These are phyloP conservation scores for Synanthedon myopaeformis DNA, from an alignment of 2,888 invertebrate genomes.

Conservation along the genomic window DNA sequence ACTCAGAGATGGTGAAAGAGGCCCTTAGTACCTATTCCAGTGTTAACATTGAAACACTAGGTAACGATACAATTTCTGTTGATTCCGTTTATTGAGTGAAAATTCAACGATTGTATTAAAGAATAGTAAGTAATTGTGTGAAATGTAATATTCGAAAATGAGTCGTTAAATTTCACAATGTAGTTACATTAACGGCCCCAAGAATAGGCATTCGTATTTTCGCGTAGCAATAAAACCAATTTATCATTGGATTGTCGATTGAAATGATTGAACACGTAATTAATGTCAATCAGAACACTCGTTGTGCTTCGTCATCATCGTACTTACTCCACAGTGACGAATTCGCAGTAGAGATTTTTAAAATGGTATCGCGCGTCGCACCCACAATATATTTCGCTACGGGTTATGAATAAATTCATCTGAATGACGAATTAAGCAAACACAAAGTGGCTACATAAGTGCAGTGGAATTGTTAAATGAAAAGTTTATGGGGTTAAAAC, in stretches of 20 bases:
- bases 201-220: constrained; percentile 12
- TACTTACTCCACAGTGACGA: background rate
- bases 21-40: no score
- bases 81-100: no score
- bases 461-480: constrained; percentile 56
- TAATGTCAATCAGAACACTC: constrained; percentile 18
- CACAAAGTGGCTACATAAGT: constrained; percentile 31
- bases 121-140: background rate
- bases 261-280: constrained; percentile 26
- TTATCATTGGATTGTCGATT: constrained; percentile 21
- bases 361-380: background rate
- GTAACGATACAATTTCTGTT: background rate
- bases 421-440: constrained; percentile 18
- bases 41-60: background rate
- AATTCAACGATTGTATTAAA: no score
- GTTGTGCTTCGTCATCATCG: constrained; percentile 15
- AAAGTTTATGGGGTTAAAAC: constrained; percentile 47
- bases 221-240: constrained; percentile 20
- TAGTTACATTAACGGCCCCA: background rate
- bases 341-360: background rate
- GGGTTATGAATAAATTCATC: background rate
- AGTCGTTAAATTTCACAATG: background rate
- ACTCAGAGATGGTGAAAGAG: no score
- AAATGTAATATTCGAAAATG: background rate
- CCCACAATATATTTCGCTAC: background rate